Evolutionary conservation across 2,888 invertebrate species (phyloP).

Genomic region (Calameuta idolon): DNA sequence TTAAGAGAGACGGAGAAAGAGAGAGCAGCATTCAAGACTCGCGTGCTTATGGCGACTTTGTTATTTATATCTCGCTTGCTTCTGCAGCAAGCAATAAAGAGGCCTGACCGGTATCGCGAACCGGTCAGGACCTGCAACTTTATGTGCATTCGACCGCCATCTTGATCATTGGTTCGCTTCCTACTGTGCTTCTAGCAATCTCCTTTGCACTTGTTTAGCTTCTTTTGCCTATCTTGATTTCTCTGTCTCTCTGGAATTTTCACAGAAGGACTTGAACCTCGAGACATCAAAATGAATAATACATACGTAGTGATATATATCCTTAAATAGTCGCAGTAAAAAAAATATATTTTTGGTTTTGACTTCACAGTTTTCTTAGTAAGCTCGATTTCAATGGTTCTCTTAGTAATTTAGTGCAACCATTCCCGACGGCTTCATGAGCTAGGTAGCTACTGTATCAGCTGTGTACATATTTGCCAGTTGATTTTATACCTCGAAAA

Average conservation of each 20-base stretch:
- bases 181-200: not conserved
- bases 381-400: not conserved
- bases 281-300: not conserved
- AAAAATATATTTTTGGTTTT: not conserved
- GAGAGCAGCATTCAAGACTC: slow-evolving; percentile 16
- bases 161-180: slow-evolving; percentile 12
- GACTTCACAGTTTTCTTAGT: not conserved
- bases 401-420: not conserved
- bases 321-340: not conserved
- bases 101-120: slow-evolving; percentile 19
- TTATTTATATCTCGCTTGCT: slow-evolving; percentile 44
- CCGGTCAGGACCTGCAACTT: slow-evolving; percentile 13
- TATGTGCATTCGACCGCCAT: slow-evolving; percentile 17
- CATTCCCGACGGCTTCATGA: not conserved
- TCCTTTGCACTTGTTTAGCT: not conserved
- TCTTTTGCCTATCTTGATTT: not conserved
- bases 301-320: not conserved
- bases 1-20: slow-evolving; percentile 12
- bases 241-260: not conserved
- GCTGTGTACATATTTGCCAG: not conserved
- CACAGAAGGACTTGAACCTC: not conserved
- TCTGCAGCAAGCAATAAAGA: slow-evolving; percentile 45
- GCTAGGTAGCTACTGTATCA: not conserved
- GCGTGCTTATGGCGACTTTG: slow-evolving; percentile 41
- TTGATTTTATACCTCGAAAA: not conserved